These are phyloP conservation scores for Epinotia bilunana DNA, from an alignment of 2,888 invertebrate species.

Conservation along the genomic window DNA sequence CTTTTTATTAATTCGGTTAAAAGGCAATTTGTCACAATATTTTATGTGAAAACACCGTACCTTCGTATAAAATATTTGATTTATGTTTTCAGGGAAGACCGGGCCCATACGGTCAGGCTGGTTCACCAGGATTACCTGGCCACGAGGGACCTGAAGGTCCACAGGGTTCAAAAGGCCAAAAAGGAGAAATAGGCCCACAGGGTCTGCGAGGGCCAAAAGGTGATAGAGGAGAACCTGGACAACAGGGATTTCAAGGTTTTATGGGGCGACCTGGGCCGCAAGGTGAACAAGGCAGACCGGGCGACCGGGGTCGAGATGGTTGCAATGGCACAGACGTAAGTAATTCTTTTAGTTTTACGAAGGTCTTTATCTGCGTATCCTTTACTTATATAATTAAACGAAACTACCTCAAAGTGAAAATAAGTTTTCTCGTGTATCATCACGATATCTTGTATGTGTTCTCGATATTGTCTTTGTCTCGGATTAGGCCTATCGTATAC, in stretches of 20 bases:
- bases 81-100: slow-evolving; percentile 86
- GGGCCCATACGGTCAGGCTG: slow-evolving; percentile 88
- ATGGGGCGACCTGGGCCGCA: slow-evolving; percentile 76
- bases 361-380: not conserved
- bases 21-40: too few relatives aligned
- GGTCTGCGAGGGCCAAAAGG: slow-evolving; percentile 94
- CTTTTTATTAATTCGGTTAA: too few relatives aligned
- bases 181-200: slow-evolving; percentile 93
- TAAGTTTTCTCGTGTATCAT: not conserved
- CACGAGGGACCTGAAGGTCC: slow-evolving; percentile 93
- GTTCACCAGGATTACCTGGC: slow-evolving; percentile 90
- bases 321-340: slow-evolving; percentile 98
- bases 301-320: slow-evolving; percentile 94
- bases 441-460: not conserved
- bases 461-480: not conserved
- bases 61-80: not conserved
- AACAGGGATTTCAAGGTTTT: slow-evolving; percentile 93
- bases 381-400: too few relatives aligned
- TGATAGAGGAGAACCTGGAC: slow-evolving; percentile 93
- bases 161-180: slow-evolving; percentile 94
- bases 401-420: not conserved
- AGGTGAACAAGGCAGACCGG: slow-evolving; percentile 88
- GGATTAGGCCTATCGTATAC: not conserved
- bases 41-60: not conserved
- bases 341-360: slow-evolving; percentile 48